Evolutionary conservation across 2,113 vertebrate species (phyloP).

Genomic region (Geothlypis trichas): DNA sequence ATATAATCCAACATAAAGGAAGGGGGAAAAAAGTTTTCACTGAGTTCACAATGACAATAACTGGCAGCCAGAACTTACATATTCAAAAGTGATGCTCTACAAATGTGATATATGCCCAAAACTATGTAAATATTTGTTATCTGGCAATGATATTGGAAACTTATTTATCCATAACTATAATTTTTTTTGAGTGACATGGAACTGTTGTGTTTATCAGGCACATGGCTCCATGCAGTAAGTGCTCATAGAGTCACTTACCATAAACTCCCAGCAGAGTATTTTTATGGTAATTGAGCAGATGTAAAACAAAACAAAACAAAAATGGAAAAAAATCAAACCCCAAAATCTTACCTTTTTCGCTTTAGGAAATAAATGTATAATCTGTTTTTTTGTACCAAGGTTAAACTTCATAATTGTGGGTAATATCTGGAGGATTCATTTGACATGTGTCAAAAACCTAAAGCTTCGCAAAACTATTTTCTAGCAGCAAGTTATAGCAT

Average conservation of each 20-base stretch:
- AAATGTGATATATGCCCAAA: background rate
- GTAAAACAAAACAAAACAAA: background rate
- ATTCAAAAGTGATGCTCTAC: background rate
- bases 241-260: background rate
- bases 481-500: background rate
- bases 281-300: background rate
- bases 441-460: background rate
- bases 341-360: background rate
- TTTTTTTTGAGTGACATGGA: background rate
- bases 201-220: background rate
- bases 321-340: fast-evolving
- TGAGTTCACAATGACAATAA: background rate
- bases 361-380: background rate
- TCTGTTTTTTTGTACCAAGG: background rate
- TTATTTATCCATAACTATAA: background rate
- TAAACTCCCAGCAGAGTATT: background rate
- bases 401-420: background rate
- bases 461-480: background rate
- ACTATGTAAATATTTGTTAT: background rate
- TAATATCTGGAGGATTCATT: background rate
- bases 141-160: background rate
- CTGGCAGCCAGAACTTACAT: background rate
- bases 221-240: background rate
- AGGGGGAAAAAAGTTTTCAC: background rate
- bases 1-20: background rate